Evolutionary conservation across 2,113 vertebrate species (phyloP).

Genomic region (Nesogale talazaci): DNA sequence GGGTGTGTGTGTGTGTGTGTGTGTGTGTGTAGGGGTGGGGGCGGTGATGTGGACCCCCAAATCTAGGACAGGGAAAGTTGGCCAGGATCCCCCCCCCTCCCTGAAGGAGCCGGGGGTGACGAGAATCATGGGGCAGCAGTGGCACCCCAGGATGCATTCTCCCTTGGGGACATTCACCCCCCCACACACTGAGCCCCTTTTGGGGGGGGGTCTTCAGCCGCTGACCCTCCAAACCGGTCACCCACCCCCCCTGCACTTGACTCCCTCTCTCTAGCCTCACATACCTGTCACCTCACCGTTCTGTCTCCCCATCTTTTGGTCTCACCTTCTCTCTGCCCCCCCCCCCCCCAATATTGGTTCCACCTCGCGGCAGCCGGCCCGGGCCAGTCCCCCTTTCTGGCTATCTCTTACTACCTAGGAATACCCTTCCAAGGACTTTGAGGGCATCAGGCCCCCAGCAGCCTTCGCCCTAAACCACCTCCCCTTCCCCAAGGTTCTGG

Average conservation of each 20-base stretch:
- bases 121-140: not conserved
- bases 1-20: not conserved
- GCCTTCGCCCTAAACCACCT: constrained; percentile 21
- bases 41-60: constrained; percentile 18
- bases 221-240: not conserved
- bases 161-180: not conserved
- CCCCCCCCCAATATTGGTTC: not conserved
- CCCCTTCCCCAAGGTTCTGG: constrained; percentile 59
- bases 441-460: constrained; percentile 66
- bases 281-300: constrained; percentile 1
- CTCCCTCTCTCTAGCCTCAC: constrained; percentile 28
- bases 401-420: constrained; percentile 69
- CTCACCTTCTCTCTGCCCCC: constrained; percentile 25
- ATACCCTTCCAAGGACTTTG: constrained; percentile 78
- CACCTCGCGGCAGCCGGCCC: not conserved
- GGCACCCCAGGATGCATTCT: not conserved
- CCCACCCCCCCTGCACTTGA: not conserved
- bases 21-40: not conserved
- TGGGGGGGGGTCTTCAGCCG: not conserved
- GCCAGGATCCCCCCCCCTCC: not conserved
- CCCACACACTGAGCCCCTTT: not conserved
- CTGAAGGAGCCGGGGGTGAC: not conserved
- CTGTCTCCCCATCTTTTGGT: constrained; percentile 19
- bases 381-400: not conserved
- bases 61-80: constrained; percentile 67